Evolutionary conservation across 2,113 vertebrate species (phyloP), one percentile per base, ranked within the genome.

Genomic region (Periophthalmus modestus): DNA sequence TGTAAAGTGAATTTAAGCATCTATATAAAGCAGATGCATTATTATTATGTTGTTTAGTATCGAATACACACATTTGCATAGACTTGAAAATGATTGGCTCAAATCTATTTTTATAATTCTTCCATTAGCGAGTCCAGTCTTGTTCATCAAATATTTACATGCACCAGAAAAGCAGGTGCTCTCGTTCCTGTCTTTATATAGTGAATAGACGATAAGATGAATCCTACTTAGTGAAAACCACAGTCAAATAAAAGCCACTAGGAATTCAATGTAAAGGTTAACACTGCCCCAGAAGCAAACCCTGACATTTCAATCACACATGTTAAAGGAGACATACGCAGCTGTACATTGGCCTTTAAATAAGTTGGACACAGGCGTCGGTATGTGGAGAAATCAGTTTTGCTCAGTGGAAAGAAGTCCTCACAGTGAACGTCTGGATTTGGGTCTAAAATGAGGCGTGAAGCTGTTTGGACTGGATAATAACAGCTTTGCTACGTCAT

Each of bases 241-340:
- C 89, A 86, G 85, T 82, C 76, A 91, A 90, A 91, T 82, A 74
- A 84, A 88, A 88, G 81, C 88, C 75, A 87, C 83, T 76, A 85
- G 33, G 69, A 86, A 73, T 73, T 74, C 73, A 50, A 73, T 69
- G 71, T 81, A 75, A 82, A 88, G 77, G 78, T 87, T 75, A 76
- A 54, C 75, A 72, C 69, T 79, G 79, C 34, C 54, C 74, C 88
- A 89, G 87, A 88, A 88, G 85, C 75, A 79, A 39, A 19, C 65
- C 76, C 79, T 23, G 19, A 84, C 73, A 46, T 65, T 57, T 75
- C 72, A 73, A 71, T 79, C 67, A 65, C 71, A 71, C 34, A n/a
- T 48, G 16, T 62, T 57, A 70, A 58, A 58, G 12, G 23, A 58
- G 23, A 24, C 23, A 24, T 58, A 14, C 24, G 24, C 23, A 5